Conservation (phyloP, 2,113 vertebrate genomes). For the Ceyx melanurus region DNA sequence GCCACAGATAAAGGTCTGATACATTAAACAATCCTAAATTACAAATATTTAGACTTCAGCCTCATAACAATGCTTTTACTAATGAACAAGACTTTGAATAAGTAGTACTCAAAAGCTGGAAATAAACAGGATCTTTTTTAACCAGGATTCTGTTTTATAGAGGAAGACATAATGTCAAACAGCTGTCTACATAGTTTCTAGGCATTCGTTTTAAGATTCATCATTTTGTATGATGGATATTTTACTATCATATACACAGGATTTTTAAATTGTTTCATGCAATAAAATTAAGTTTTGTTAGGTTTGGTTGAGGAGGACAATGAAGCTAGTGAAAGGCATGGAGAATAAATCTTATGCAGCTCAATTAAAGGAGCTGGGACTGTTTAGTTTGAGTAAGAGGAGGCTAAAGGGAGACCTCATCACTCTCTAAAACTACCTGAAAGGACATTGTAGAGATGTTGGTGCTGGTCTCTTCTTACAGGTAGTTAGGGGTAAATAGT, state of each 20-base stretch:
- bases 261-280: not conserved
- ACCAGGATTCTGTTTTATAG: not conserved
- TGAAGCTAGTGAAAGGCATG: too few species aligned
- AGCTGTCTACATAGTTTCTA: conserved; percentile 23
- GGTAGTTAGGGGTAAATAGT: too few species aligned
- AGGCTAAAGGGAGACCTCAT: too few species aligned
- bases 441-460: too few species aligned
- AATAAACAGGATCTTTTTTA: not conserved
- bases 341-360: too few species aligned
- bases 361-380: too few species aligned
- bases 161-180: not conserved
- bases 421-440: too few species aligned
- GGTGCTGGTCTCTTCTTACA: too few species aligned
- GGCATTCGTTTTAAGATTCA: not conserved
- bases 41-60: not conserved
- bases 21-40: not conserved
- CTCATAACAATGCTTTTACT: not conserved
- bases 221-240: not conserved
- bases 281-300: not conserved
- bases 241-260: not conserved
- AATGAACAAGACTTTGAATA: not conserved
- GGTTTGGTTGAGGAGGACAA: not conserved
- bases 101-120: not conserved
- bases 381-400: too few species aligned
- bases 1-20: not conserved